Percentiles rank a stretch among this genome's conserved stretches.
Conservation (phyloP, 2,113 vertebrate genomes). For the Oryzias melastigma region DNA sequence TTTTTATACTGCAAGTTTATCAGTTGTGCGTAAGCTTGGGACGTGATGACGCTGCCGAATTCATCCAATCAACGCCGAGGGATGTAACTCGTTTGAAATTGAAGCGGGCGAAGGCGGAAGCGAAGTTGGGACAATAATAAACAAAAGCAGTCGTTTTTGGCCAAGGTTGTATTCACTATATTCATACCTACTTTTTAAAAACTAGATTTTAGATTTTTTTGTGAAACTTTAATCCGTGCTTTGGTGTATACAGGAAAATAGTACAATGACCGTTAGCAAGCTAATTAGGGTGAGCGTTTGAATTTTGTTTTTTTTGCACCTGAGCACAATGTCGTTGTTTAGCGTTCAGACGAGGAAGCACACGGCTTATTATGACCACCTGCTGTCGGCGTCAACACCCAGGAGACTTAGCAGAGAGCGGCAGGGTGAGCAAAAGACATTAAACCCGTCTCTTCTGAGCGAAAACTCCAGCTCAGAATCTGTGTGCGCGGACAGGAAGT, state of each 20-base stretch:
- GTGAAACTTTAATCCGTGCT: not conserved
- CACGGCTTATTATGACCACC: conserved; percentile 61
- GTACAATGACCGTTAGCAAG: not conserved
- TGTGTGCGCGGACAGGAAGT: conserved; percentile 28
- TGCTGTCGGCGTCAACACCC: conserved; percentile 38
- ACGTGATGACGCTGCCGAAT: conserved; percentile 21
- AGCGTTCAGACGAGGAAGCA: conserved; percentile 64
- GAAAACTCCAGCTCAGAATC: conserved; percentile 41
- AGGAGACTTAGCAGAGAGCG: conserved; percentile 38
- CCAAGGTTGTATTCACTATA: not conserved
- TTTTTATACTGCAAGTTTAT: not conserved
- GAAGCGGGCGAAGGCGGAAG: conserved; percentile 71
- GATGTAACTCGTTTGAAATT: conserved; percentile 70
- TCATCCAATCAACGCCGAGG: conserved; percentile 59
- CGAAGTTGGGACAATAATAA: conserved; percentile 32
- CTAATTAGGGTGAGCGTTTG: not conserved
- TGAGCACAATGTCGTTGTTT: conserved; percentile 62
- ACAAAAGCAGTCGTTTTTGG: conserved; percentile 34
- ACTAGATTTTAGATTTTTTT: not conserved
- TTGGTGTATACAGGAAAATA: not conserved
- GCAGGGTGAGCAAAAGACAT: conserved; percentile 1
- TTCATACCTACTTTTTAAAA: not conserved
- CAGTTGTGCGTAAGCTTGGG: not conserved
- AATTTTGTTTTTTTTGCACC: conserved; percentile 4
- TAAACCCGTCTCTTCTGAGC: conserved; percentile 5